A percentile compares a stretch with the other conserved stretches of the same genome.
Evolutionary conservation across 2,113 vertebrate genomes (phyloP).

Genomic region (Amblyopsis rosae): DNA sequence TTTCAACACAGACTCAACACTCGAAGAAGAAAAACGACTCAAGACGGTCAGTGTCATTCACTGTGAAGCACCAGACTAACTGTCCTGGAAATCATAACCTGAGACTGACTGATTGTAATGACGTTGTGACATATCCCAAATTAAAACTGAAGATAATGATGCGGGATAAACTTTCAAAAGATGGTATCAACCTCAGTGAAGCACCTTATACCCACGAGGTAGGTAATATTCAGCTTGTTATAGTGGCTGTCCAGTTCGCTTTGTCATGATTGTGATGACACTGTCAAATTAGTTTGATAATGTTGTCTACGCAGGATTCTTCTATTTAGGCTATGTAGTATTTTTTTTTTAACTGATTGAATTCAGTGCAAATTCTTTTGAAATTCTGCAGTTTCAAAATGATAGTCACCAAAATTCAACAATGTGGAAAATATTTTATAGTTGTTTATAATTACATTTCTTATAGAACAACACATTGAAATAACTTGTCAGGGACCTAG

Average conservation of each 20-base stretch:
- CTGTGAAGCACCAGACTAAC: conserved; percentile 38
- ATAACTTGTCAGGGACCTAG: too few species aligned
- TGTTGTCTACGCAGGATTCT: conserved; percentile 21
- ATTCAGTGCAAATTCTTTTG: neutral
- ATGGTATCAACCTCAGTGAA: conserved; percentile 89
- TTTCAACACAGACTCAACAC: conserved; percentile 48
- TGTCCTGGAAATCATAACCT: conserved; percentile 69
- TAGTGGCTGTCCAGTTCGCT: conserved; percentile 19
- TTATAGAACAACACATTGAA: too few species aligned
- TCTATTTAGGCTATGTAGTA: neutral
- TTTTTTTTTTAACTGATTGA: neutral
- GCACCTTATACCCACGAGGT: conserved; percentile 91
- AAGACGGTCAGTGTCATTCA: conserved; percentile 31
- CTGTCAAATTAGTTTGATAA: conserved; percentile 54
- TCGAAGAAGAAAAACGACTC: conserved; percentile 43
- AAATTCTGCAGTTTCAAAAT: neutral
- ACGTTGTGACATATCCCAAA: conserved; percentile 84
- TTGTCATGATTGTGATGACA: conserved; percentile 28
- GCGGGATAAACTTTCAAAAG: conserved; percentile 90
- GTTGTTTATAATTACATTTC: too few species aligned
- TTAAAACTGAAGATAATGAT: conserved; percentile 95
- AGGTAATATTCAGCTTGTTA: conserved; percentile 8
- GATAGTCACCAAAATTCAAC: too few species aligned
- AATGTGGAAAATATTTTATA: too few species aligned
- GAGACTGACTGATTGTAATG: conserved; percentile 64